Evolutionary conservation across 2,797 vertebrate genomes (phyloP).

Genomic region (Sphenodon punctatus): DNA sequence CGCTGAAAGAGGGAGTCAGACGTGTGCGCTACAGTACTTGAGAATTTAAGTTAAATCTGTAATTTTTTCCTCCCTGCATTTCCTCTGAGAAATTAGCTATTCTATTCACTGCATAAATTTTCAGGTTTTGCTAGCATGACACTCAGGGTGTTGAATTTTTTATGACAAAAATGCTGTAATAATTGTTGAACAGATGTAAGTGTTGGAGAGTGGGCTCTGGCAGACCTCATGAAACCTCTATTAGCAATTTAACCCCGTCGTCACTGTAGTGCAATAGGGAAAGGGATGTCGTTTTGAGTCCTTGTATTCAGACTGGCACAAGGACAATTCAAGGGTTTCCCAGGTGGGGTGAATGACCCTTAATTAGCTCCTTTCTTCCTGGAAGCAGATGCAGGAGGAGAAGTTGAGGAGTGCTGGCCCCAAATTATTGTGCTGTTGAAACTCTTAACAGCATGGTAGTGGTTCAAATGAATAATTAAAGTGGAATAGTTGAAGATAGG

Average conservation of each 20-base stretch:
- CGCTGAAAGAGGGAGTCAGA: slow-evolving; percentile 77
- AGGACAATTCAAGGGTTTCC: slow-evolving; percentile 12
- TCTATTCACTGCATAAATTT: slow-evolving; percentile 98
- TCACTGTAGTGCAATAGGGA: slow-evolving; percentile 52
- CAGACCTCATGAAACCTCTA: slow-evolving; percentile 93
- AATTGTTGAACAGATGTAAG: slow-evolving; percentile 99
- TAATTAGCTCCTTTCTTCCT: slow-evolving; percentile 27
- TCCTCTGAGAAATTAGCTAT: slow-evolving; percentile 97
- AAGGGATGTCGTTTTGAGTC: neutral
- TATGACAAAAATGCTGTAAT: slow-evolving; percentile 98
- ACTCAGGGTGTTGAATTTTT: slow-evolving; percentile 98
- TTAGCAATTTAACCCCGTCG: slow-evolving; percentile 93
- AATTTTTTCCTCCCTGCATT: slow-evolving; percentile 82
- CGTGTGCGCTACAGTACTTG: slow-evolving; percentile 79
- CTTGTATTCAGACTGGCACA: neutral
- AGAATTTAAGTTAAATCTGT: slow-evolving; percentile 90
- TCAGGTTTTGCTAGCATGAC: slow-evolving; percentile 94
- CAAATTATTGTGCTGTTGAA: neutral
- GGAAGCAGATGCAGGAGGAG: neutral
- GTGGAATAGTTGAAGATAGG: neutral
- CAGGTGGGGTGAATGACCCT: slow-evolving; percentile 11
- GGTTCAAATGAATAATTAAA: neutral
- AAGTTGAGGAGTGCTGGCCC: neutral
- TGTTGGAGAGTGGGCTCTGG: slow-evolving; percentile 90
- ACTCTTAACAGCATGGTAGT: neutral